Base-by-base conservation (phyloP, 2,797 vertebrate species). In the Benthosema pterotum region DNA sequence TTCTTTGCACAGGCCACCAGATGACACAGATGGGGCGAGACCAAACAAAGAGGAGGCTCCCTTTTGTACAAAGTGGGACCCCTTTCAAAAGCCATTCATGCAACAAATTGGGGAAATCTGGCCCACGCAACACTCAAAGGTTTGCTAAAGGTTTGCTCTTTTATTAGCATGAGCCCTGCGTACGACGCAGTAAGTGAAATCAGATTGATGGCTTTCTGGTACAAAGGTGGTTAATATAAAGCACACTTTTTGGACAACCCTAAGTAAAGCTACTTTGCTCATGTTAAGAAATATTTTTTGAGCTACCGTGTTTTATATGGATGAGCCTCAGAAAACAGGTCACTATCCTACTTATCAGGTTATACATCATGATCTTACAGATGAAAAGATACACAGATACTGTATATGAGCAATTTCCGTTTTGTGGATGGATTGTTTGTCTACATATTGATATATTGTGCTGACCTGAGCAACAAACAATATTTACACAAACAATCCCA, bases 1-100 rank as follows among this genome's bases (percentile, higher is more conserved):
- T 89, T n/a, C n/a, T n/a, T n/a, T 91, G 92, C 94, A 93, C 92
- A 93, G 94, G 94, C 94, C 95, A 96, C 95, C 95, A 95, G 95
- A 97, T 95, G 94, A 97, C 94, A 95, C 97, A 98, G 96, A 97
- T 96, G 95, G 96, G 94, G 90, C 92, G 90, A 96, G 93, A 90
- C 91, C 92, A 94, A 93, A 94, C 94, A 94, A 90, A 93, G 93
- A 91, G 93, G 90, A 90, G 84, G 83, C 88, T 91, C 93, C 94
- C 89, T 96, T n/a, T 96, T 97, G 94, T 96, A 92, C 87, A 87
- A 77, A 90, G 90, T 87, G 87, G 83, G 91, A 90, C 91, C 92
- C 93, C 89, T 91, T 95, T 94, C 93, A 94, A 93, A 93, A 94
- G 89, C 92, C 93, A 94, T 94, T 97, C 93, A 95, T 92, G 93